Conservation (phyloP, 2,888 invertebrate genomes). For the Tinea semifulvella region DNA sequence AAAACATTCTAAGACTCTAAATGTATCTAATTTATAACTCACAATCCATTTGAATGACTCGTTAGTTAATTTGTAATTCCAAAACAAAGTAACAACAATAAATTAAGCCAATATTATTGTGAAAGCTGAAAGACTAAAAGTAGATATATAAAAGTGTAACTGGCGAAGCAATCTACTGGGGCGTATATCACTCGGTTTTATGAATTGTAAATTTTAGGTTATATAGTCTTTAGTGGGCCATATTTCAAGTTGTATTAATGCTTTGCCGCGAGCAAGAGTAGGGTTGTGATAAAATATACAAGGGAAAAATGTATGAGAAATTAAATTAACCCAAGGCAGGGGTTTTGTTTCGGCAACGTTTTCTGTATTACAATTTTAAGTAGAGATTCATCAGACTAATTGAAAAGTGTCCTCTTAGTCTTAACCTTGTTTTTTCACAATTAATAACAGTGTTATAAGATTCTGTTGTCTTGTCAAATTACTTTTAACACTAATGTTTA, state of each 20-base stretch:
- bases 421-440: too few species aligned
- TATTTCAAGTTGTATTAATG: slow-evolving; percentile 58
- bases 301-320: neutral
- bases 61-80: too few species aligned
- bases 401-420: too few species aligned
- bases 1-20: too few species aligned
- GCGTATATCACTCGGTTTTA: slow-evolving; percentile 58
- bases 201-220: slow-evolving; percentile 65
- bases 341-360: too few species aligned
- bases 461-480: too few species aligned
- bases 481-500: too few species aligned
- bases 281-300: slow-evolving; percentile 35
- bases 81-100: neutral
- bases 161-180: slow-evolving; percentile 18
- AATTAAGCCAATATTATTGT: neutral
- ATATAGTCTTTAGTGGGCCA: slow-evolving; percentile 61
- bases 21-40: too few species aligned
- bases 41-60: too few species aligned
- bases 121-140: neutral
- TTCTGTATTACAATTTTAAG: too few species aligned
- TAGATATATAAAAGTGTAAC: slow-evolving; percentile 13
- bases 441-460: too few species aligned
- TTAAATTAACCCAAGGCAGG: neutral
- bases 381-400: too few species aligned
- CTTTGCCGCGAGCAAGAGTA: slow-evolving; percentile 29